These are phyloP conservation scores for Chloropsis cyanopogon DNA, from an alignment of 2,113 vertebrate genomes.

Conservation along the genomic window DNA sequence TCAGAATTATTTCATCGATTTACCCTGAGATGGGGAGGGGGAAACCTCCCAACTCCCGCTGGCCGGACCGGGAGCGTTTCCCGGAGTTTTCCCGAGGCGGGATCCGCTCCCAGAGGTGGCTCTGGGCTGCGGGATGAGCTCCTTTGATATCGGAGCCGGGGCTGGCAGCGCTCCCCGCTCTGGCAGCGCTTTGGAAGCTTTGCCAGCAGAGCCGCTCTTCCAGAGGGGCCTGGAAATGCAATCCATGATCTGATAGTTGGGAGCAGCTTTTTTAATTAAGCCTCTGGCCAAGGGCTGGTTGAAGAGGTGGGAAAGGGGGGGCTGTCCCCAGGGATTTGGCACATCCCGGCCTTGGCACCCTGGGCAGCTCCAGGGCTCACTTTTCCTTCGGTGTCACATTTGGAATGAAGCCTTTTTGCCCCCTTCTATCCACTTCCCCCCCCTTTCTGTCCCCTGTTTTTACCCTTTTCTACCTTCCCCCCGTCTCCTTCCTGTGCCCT, in stretches of 20 bases:
- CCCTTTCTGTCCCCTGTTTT: background rate
- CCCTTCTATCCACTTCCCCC: background rate
- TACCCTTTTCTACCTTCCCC: background rate
- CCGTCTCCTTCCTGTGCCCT: background rate
- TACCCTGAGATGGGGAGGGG: fast-evolving
- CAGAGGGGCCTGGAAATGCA: constrained; percentile 37
- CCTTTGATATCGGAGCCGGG: background rate
- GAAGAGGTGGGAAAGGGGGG: background rate
- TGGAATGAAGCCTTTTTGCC: background rate
- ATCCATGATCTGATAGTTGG: constrained; percentile 25
- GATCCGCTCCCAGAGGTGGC: background rate
- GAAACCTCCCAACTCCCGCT: background rate
- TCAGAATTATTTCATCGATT: fast-evolving
- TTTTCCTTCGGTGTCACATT: constrained; percentile 59
- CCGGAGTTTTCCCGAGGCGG: background rate
- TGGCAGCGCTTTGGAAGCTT: background rate
- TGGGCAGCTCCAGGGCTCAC: constrained; percentile 18
- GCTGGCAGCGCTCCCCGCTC: constrained; percentile 20
- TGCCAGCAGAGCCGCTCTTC: constrained; percentile 6
- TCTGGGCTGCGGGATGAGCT: background rate
- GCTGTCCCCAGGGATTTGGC: background rate
- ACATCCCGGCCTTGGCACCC: background rate
- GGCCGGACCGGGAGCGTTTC: background rate
- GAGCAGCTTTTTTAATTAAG: constrained; percentile 53
- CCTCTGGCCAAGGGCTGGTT: background rate